Evolutionary conservation across 2,113 vertebrate genomes (phyloP), one percentile per base, ranked within the genome.

Genomic region (Brachyistius frenatus): DNA sequence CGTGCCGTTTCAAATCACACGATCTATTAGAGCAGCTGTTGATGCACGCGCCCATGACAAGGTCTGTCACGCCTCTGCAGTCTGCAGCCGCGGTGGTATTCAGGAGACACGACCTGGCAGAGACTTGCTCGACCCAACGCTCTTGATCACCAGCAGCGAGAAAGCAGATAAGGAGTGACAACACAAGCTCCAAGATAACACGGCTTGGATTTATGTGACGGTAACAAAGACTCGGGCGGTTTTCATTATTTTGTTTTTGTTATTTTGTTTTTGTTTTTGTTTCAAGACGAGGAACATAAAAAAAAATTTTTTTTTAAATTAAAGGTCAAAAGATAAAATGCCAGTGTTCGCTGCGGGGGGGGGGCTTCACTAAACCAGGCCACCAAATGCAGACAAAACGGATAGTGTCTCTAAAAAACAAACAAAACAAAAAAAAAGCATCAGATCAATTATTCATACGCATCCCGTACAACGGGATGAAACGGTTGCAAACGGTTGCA

Each of bases 241-340:
- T 86, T 77, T 71, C 36, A 77, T 81, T 23, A 23, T 23, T 23
- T 23, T 23, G 23, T 23, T 23, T 23, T 23, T 23, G 23, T 23
- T 23, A 23, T 23, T 23, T 23, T 23, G 23, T 23, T 23, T 23
- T 23, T 23, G 23, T 79, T 56, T 52, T 53, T 63, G 50, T 81
- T 83, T 78, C 35, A 62, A 75, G 47, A 69, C 41, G 69, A 54
- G 74, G 56, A 78, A 56, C 63, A 53, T 70, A 56, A 50, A 49
- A 84, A 80, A 73, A 31, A 66, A 37, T 58, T n/a, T 7, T 16
- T 52, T n/a, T n/a, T n/a, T n/a, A 46, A 13, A 83, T 76, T 46
- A 88, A 81, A 81, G 85, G 77, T 86, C 71, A 84, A 53, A n/a
- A 82, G 65, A 80, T 71, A 68, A 86, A 89, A 84, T 73, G 67